phyloP scores from a whole-genome alignment of 2,888 invertebrate genomes.

The Bombylius discolor region DNA sequence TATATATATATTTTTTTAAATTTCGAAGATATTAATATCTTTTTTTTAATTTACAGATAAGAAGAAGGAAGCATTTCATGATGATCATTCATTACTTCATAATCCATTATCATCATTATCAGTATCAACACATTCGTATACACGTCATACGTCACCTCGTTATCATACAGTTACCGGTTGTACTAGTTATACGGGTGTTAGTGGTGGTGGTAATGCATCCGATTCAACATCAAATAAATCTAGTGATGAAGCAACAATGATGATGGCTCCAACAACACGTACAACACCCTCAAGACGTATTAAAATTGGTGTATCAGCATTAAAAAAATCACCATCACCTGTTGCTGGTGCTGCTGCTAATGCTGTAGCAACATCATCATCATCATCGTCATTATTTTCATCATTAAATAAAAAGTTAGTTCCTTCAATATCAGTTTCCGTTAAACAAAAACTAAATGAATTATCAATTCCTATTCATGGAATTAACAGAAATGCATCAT shows the following conservation, averaged over 20 bases:
- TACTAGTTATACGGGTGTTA: not conserved
- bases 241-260: not conserved
- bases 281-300: constrained; percentile 6
- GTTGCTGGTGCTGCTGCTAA: constrained; percentile 7
- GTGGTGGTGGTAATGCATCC: not conserved
- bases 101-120: constrained; percentile 1
- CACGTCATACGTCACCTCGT: not conserved
- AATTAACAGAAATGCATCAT: constrained; percentile 12
- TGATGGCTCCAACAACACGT: not conserved
- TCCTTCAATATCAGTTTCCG: constrained; percentile 25
- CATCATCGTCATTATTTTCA: constrained; percentile 7
- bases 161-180: not conserved
- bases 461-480: constrained; percentile 20
- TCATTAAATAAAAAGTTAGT: constrained; percentile 20
- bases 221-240: constrained; percentile 6
- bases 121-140: not conserved
- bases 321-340: constrained; percentile 2
- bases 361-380: not conserved
- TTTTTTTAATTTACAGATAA: constrained; percentile 22
- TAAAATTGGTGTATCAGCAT: constrained; percentile 7
- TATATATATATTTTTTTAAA: too few relatives aligned
- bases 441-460: constrained; percentile 33
- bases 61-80: constrained; percentile 28
- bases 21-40: too few relatives aligned
- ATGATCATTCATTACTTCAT: constrained; percentile 16